These are phyloP conservation scores for Macropodus opercularis DNA, from an alignment of 2,797 vertebrate species.

Conservation along the genomic window DNA sequence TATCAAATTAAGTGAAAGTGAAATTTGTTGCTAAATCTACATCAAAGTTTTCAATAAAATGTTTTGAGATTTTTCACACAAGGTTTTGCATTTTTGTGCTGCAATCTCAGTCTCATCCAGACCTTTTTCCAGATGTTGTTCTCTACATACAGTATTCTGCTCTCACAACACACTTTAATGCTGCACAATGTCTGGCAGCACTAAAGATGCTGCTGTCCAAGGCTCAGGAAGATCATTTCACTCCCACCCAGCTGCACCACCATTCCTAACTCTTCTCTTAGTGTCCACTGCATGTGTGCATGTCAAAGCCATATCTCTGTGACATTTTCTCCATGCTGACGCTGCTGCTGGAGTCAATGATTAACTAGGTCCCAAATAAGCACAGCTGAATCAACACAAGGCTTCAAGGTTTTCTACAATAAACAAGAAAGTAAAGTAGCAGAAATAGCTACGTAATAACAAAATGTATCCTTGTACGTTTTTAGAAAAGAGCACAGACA, in stretches of 20 bases:
- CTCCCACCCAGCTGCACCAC: too few relatives aligned
- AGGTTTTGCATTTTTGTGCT: too few relatives aligned
- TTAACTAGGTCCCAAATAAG: constrained; percentile 50
- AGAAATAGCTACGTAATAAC: background rate
- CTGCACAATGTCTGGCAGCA: constrained; percentile 61
- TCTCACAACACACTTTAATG: too few relatives aligned
- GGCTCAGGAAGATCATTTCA: constrained; percentile 36
- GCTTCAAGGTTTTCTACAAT: constrained; percentile 36
- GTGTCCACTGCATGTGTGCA: constrained; percentile 2
- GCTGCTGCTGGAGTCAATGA: constrained; percentile 44
- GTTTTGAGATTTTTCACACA: too few relatives aligned
- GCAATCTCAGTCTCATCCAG: too few relatives aligned
- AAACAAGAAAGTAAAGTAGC: constrained; percentile 3
- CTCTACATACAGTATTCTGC: too few relatives aligned
- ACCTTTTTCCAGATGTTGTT: too few relatives aligned
- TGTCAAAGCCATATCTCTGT: constrained; percentile 27
- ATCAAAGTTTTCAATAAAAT: too few relatives aligned
- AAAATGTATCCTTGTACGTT: background rate
- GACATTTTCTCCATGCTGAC: constrained; percentile 20
- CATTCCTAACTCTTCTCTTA: too few relatives aligned
- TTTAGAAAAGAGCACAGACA: background rate
- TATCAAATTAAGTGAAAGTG: too few relatives aligned
- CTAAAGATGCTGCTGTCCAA: constrained; percentile 59
- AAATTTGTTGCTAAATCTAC: too few relatives aligned
- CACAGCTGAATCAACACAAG: constrained; percentile 50